Evolutionary conservation across 1,140 invertebrate species (phyloP).

Genomic region (Magallana angulata): DNA sequence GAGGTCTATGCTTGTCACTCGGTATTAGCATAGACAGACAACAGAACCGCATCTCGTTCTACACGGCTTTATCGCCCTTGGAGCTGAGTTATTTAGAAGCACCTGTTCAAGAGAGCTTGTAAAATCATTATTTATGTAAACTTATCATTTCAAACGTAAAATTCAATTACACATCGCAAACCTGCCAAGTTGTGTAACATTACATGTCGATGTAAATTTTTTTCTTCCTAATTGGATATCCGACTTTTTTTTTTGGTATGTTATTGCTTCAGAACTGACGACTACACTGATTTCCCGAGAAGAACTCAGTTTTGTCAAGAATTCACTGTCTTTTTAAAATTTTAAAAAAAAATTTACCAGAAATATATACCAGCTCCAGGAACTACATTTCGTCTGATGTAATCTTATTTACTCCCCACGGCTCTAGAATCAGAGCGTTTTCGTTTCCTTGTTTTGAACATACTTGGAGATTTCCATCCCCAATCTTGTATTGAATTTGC

Average conservation of each 20-base stretch:
- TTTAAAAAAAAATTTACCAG: too few relatives aligned
- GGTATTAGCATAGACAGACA: not conserved
- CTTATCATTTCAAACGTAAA: constrained; percentile 36
- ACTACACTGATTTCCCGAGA: not conserved
- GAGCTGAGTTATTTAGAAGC: constrained; percentile 12
- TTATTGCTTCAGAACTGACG: not conserved
- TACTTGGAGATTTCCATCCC: too few relatives aligned
- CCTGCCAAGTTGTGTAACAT: constrained; percentile 37
- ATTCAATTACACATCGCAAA: constrained; percentile 29
- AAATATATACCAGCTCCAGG: too few relatives aligned
- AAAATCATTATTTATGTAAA: constrained; percentile 33
- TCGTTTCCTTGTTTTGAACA: too few relatives aligned
- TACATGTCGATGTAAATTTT: not conserved
- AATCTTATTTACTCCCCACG: too few relatives aligned
- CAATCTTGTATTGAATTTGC: too few relatives aligned
- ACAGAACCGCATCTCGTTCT: not conserved
- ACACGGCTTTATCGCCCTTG: not conserved
- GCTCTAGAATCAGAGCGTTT: too few relatives aligned
- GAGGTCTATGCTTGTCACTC: not conserved
- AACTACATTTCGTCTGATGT: too few relatives aligned
- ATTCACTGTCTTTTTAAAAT: too few relatives aligned
- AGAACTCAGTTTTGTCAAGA: too few relatives aligned
- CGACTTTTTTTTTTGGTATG: not conserved
- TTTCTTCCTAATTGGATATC: constrained; percentile 23
- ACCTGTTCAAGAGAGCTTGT: constrained; percentile 9